Conservation (phyloP, 2,888 invertebrate species). For the Drosophila suboccidentalis region DNA sequence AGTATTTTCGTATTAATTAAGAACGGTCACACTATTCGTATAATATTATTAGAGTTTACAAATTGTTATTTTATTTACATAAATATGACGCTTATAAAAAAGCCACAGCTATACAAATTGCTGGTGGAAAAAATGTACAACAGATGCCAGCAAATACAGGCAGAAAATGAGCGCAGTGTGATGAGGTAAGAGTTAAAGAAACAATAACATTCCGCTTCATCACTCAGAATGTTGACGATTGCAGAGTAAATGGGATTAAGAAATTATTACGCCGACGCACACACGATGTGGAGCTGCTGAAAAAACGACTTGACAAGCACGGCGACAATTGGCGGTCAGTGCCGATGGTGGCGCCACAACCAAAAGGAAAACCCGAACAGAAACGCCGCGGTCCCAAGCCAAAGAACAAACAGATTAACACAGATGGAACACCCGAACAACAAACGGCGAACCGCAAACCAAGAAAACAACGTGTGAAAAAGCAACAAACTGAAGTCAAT, state of each 20-base stretch:
- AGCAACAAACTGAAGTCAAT: conserved; percentile 27
- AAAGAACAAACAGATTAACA: conserved; percentile 57
- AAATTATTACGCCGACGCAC: conserved; percentile 79
- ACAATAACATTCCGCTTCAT: not conserved
- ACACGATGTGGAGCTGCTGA: conserved; percentile 83
- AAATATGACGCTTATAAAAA: conserved; percentile 77
- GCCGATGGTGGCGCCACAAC: conserved; percentile 83
- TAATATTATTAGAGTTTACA: not conserved
- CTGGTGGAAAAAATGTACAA: conserved; percentile 80
- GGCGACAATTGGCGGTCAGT: conserved; percentile 84
- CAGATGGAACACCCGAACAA: conserved; percentile 30
- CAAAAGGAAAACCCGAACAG: conserved; percentile 84
- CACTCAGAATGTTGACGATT: not conserved
- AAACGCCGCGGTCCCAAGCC: conserved; percentile 85
- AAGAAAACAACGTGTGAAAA: conserved; percentile 65
- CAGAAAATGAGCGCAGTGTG: conserved; percentile 84
- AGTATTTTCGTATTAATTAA: not conserved
- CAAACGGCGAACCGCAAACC: conserved; percentile 10
- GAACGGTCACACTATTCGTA: conserved; percentile 1
- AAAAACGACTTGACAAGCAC: conserved; percentile 82
- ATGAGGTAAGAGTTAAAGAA: conserved; percentile 72
- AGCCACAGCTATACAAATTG: conserved; percentile 78
- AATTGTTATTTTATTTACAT: conserved; percentile 2
- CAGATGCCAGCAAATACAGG: conserved; percentile 83
- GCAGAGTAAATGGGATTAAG: conserved; percentile 83